phyloP scores from a whole-genome alignment of 2,888 invertebrate species.

The Lasioglossum oenotherae region DNA sequence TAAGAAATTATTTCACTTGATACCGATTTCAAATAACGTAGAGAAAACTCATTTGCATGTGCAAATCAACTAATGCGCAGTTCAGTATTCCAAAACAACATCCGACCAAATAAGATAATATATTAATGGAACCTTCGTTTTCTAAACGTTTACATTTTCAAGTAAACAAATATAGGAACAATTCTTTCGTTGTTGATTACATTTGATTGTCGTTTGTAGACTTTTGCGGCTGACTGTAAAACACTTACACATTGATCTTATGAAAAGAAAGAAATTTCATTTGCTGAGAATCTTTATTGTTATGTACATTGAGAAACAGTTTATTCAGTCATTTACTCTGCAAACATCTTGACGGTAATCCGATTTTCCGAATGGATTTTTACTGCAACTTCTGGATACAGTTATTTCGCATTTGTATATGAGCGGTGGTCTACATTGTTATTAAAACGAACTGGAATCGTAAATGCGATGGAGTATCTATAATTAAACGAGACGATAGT shows the following conservation, averaged over 20 bases:
- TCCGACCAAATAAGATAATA: background rate
- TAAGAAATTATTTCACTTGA: background rate
- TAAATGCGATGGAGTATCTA: background rate
- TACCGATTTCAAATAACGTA: background rate
- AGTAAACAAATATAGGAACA: background rate
- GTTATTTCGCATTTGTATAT: background rate
- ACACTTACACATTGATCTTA: too few relatives aligned
- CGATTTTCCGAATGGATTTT: background rate
- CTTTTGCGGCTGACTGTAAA: too few relatives aligned
- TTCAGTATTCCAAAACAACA: background rate
- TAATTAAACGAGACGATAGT: background rate
- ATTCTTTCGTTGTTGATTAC: background rate
- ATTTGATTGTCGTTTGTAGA: too few relatives aligned
- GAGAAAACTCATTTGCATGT: background rate
- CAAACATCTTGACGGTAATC: background rate
- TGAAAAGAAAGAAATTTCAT: background rate
- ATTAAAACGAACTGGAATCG: background rate
- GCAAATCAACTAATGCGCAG: background rate
- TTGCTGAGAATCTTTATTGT: background rate
- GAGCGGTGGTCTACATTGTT: background rate
- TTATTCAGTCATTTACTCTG: background rate
- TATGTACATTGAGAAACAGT: background rate
- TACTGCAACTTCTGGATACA: background rate
- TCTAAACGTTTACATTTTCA: background rate
- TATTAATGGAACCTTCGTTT: background rate